phyloP scores from a whole-genome alignment of 2,797 vertebrate genomes.

The Brachyalestes nurse region DNA sequence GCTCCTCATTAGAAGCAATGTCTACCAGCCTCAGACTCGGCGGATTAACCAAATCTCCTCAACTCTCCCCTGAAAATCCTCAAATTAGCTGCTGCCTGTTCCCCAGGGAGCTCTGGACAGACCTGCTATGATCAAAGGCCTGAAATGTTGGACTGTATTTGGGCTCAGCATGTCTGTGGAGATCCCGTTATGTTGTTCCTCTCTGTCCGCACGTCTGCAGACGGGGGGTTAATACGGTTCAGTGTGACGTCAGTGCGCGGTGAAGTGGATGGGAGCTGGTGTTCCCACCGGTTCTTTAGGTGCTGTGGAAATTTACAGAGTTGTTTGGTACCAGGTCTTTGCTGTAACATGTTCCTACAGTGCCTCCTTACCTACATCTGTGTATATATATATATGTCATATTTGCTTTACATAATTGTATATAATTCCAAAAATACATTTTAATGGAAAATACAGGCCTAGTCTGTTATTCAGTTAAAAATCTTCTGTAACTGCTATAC shows the following conservation, averaged over 20 bases:
- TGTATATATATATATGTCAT: too few relatives aligned
- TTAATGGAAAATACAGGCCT: too few relatives aligned
- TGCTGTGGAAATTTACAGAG: conserved; percentile 47
- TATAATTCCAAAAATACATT: too few relatives aligned
- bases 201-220: background rate
- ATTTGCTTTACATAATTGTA: too few relatives aligned
- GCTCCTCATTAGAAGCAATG: background rate
- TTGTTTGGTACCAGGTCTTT: conserved; percentile 11
- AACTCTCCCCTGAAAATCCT: conserved; percentile 23
- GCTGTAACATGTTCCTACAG: conserved; percentile 29
- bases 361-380: conserved; percentile 3
- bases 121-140: conserved; percentile 53
- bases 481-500: too few relatives aligned
- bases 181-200: conserved; percentile 47
- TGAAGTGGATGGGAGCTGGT: conserved; percentile 4
- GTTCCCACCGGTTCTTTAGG: conserved; percentile 23
- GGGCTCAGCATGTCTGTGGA: conserved; percentile 49
- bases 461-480: too few relatives aligned
- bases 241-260: conserved; percentile 13
- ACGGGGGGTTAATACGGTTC: conserved; percentile 7
- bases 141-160: conserved; percentile 51
- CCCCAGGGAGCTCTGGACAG: conserved; percentile 6
- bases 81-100: conserved; percentile 36
- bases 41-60: conserved; percentile 37
- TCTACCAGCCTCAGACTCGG: conserved; percentile 1